Conservation (phyloP, 1,140 invertebrate species). For the Cataglyphis hispanica region DNA sequence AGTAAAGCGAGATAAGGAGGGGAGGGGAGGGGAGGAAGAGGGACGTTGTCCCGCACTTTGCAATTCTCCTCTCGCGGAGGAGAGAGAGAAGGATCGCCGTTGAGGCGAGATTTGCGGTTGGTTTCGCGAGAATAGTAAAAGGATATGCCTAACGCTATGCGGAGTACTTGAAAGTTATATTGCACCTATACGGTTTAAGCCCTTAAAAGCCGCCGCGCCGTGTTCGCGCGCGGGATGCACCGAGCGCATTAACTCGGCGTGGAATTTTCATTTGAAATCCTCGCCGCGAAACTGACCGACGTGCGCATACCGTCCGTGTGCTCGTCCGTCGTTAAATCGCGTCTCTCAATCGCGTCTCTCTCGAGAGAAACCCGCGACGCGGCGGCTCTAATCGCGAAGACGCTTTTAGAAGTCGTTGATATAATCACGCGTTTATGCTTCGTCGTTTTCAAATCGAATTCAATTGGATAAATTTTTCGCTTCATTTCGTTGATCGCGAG, state of each 20-base stretch:
- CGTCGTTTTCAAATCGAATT: background rate
- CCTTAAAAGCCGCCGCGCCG: conserved; percentile 44
- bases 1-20: background rate
- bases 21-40: background rate
- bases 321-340: conserved; percentile 45
- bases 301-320: conserved; percentile 45
- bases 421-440: background rate
- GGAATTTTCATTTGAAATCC: conserved; percentile 71
- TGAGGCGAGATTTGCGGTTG: conserved; percentile 73
- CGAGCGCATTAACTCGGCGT: conserved; percentile 59
- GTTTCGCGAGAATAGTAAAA: conserved; percentile 70
- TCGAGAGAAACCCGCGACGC: conserved; percentile 6
- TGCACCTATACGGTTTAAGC: conserved; percentile 59
- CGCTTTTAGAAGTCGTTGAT: background rate
- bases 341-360: conserved; percentile 33
- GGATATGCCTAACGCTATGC: conserved; percentile 65
- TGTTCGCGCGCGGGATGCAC: conserved; percentile 26
- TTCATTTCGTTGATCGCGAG: too few relatives aligned
- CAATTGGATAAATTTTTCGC: background rate
- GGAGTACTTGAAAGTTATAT: conserved; percentile 65
- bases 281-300: conserved; percentile 54
- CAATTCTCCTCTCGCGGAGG: conserved; percentile 67
- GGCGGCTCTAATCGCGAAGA: conserved; percentile 14
- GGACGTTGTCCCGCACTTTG: conserved; percentile 65
- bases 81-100: conserved; percentile 66